Base-by-base conservation (phyloP, 2,888 invertebrate genomes). In the Muschampia plurimacula region DNA sequence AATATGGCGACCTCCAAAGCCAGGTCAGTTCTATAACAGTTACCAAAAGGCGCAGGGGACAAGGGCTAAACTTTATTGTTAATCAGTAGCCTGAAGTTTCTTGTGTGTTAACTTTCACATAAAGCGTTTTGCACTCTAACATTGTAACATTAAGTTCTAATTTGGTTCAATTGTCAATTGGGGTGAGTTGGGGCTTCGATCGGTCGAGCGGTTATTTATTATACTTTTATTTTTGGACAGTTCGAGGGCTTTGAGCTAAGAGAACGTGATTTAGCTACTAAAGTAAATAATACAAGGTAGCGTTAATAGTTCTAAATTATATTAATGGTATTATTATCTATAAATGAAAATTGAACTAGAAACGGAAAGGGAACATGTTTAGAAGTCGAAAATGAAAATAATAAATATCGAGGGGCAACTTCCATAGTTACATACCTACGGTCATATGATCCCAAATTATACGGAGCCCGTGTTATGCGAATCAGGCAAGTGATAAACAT, bases 1-100 rank as follows among this genome's bases (percentile, higher is more conserved):
- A 13, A 13, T 59, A 32, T 59, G n/a, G 32, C 12, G 59, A 59
- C 59, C 59, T 12, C 59, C 9, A 28, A 13, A 59, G 32, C 59
- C 13, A 13, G 32, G 6, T 59, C 59, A 59, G 12, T 32, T 32
- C 64, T 46, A 64, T 46, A 46, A 64, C 46, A 28, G 46, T 64
- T 46, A 49, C 28, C 22, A 46, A 64, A 46, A 32, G 32, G 46
- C 64, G 64, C 59, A 12, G 46, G 46, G 46, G 63, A 63, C 41
- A 63, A 44, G 63, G 63, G 32, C 64, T 64, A 46, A 64, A 64
- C 46, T 28, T 46, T 64, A 64, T 64, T 49, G 64, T 64, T 64
- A 64, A 64, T 64, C 46, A 64, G 64, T 46, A 39, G 63, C 22
- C 13, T 59, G 13, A 64, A 64, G 44, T 64, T 64, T 46, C 32